A percentile compares a stretch with the other conserved stretches of the same genome.
Evolutionary conservation across 2,888 invertebrate species (phyloP).

Genomic region (Seira ritae): DNA sequence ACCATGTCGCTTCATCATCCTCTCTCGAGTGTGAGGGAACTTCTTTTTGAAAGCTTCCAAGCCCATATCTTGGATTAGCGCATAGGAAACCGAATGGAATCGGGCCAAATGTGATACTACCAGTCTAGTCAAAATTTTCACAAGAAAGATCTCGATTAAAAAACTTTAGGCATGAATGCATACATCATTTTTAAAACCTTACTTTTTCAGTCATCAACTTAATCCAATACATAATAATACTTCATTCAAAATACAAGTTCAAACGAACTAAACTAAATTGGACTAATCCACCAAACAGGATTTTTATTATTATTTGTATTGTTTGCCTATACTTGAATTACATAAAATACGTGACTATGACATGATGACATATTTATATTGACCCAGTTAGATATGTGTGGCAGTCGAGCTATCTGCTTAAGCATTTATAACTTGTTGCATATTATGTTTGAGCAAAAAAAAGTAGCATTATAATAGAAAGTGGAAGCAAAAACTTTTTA

Average conservation of each 20-base stretch:
- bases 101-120: conserved; percentile 61
- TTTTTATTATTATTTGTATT: background rate
- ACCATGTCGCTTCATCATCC: conserved; percentile 65
- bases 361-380: conserved; percentile 67
- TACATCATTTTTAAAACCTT: no score
- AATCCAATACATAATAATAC: no score
- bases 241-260: no score
- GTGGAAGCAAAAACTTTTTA: conserved; percentile 41
- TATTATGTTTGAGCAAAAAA: conserved; percentile 24
- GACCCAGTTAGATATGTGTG: conserved; percentile 54
- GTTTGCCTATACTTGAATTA: conserved; percentile 31
- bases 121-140: conserved; percentile 52
- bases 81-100: conserved; percentile 64
- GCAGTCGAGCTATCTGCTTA: conserved; percentile 16
- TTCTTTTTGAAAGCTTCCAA: conserved; percentile 52
- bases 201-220: no score
- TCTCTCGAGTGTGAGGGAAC: conserved; percentile 63
- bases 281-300: background rate
- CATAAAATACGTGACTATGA: conserved; percentile 53
- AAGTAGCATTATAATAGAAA: conserved; percentile 17
- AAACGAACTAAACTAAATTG: no score
- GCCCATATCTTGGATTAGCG: conserved; percentile 63
- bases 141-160: conserved; percentile 24
- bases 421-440: background rate
- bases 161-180: background rate